phyloP scores from a whole-genome alignment of 2,113 vertebrate genomes.

The Gadus chalcogrammus region DNA sequence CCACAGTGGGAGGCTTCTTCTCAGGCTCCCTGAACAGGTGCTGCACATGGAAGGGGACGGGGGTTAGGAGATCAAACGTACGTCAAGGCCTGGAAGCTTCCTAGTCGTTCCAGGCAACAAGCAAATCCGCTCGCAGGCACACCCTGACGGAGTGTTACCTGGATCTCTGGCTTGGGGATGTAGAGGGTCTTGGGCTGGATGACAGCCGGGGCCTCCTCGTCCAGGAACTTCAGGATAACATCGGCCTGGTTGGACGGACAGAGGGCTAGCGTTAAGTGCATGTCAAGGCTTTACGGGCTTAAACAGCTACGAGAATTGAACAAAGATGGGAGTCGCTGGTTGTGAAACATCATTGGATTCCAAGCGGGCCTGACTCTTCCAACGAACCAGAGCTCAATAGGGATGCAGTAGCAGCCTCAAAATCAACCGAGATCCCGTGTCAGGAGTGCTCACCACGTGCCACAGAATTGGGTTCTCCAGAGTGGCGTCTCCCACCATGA shows the following conservation, averaged over 20 bases:
- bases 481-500: conserved; percentile 95
- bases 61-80: too few species aligned
- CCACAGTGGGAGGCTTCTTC: conserved; percentile 92
- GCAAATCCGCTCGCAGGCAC: too few species aligned
- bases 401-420: too few species aligned
- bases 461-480: conserved; percentile 96
- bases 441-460: conserved; percentile 84
- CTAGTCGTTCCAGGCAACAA: too few species aligned
- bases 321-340: not conserved
- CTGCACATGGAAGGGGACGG: conserved; percentile 66
- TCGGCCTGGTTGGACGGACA: conserved; percentile 77
- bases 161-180: conserved; percentile 92
- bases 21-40: conserved; percentile 97
- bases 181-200: conserved; percentile 91
- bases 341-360: not conserved
- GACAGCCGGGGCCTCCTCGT: conserved; percentile 86
- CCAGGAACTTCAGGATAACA: conserved; percentile 90
- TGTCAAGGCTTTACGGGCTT: not conserved
- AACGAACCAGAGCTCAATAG: too few species aligned
- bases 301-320: too few species aligned
- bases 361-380: too few species aligned
- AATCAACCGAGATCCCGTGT: not conserved
- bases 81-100: too few species aligned
- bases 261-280: not conserved
- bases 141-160: conserved; percentile 68